A percentile compares a stretch with the other conserved stretches of the same genome.
These are phyloP conservation scores for Napeogenes sylphis DNA, from an alignment of 2,888 invertebrate genomes.

Conservation along the genomic window DNA sequence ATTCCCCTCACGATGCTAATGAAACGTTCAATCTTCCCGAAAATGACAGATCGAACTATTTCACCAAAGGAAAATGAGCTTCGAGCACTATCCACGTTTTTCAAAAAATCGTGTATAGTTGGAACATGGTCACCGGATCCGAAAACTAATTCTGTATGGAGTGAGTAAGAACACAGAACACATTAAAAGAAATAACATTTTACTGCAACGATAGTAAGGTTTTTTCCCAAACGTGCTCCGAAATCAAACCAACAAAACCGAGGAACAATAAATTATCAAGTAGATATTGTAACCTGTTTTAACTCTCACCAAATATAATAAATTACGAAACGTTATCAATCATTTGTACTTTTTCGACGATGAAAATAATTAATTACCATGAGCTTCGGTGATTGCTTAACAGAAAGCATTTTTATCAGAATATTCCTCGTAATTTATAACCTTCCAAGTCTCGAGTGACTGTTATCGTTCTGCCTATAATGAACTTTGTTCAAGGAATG, in stretches of 20 bases:
- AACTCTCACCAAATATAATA: too few species aligned
- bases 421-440: slow-evolving; percentile 4
- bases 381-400: slow-evolving; percentile 9
- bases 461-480: slow-evolving; percentile 9
- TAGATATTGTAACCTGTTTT: too few species aligned
- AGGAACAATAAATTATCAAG: too few species aligned
- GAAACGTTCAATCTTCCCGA: slow-evolving; percentile 81
- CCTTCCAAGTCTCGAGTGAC: slow-evolving; percentile 10
- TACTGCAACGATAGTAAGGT: neutral
- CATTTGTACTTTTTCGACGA: neutral
- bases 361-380: slow-evolving; percentile 13
- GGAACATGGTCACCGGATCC: slow-evolving; percentile 89
- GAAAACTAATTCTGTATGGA: slow-evolving; percentile 82
- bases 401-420: slow-evolving; percentile 14
- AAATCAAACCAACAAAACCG: too few species aligned
- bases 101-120: slow-evolving; percentile 90
- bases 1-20: slow-evolving; percentile 87
- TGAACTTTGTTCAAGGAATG: slow-evolving; percentile 10
- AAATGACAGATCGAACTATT: slow-evolving; percentile 81
- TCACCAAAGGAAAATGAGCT: slow-evolving; percentile 89
- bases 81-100: slow-evolving; percentile 87
- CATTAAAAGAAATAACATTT: neutral
- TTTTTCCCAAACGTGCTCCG: too few species aligned
- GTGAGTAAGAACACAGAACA: slow-evolving; percentile 69
- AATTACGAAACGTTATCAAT: slow-evolving; percentile 4